Base-by-base conservation (phyloP, 2,797 vertebrate species). In the Pelobates cultripes region DNA sequence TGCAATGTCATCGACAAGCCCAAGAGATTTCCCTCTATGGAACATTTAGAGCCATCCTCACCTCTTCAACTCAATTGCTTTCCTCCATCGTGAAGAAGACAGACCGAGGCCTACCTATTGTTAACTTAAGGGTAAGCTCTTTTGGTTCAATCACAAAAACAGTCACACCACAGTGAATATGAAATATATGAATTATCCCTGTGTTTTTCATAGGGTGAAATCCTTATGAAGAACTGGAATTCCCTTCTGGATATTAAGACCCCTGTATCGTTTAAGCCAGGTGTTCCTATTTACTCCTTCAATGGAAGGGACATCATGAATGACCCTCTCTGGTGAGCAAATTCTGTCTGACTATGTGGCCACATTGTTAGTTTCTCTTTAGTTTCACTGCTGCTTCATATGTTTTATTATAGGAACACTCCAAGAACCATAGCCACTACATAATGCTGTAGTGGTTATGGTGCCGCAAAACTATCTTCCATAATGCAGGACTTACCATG, bases 31-130 rank as follows among this genome's bases (percentile, higher is more conserved):
- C 43, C 13, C 86, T 92, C 45, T 77, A 80, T 0, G 87, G 88
- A 5, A 92, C 89, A 13, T 91, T 92, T 87, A 80, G 87, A 10
- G 87, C 88, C 0, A 88, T 94, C 74, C 89, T 92, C 28, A 83
- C 89, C 0, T 87, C 83, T 2, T 85, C 88, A 57, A 80, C 40
- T 8, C 87, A 88, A 76, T 84, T 85, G 57, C 78, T 92, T 15
- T 10, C 57, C 79, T 90, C 85, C 72, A 83, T 90, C 0, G 86
- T 91, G 60, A 91, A 90, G 78, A 80, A 86, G 61, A 88, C 86
- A 0, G 90, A 92, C 82, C 86, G 87, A 70, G 70, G 44, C 3
- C 83, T 91, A 45, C 90, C 91, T 47, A 2, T 92, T 0, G 4
- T 89, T 73, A 93, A 92, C 74, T 84, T 91, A 44, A 90, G 91